These are phyloP conservation scores for Gopherus evgoodei DNA, from an alignment of 2,113 vertebrate genomes.

Conservation along the genomic window DNA sequence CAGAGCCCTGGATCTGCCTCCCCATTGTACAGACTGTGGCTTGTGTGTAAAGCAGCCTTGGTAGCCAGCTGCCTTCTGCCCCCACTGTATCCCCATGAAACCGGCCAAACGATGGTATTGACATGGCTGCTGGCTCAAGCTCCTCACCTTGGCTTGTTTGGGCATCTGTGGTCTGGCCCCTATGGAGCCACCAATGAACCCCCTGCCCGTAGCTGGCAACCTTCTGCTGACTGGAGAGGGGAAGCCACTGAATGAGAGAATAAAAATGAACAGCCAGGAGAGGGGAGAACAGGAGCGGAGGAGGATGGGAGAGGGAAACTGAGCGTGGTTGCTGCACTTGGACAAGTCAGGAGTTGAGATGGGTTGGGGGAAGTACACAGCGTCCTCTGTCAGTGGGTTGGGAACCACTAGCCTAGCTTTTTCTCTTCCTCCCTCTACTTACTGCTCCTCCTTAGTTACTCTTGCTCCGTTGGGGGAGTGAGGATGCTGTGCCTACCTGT, in stretches of 20 bases:
- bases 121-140: neutral
- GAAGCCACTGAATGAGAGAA: neutral
- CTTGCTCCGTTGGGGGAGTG: neutral
- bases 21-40: neutral
- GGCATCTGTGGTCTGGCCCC: neutral
- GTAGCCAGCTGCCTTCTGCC: neutral
- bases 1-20: neutral
- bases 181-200: too few relatives aligned
- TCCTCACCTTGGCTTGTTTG: neutral
- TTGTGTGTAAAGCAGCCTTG: neutral
- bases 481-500: neutral
- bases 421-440: neutral
- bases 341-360: neutral
- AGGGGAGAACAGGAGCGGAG: neutral
- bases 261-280: neutral
- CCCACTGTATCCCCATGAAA: neutral
- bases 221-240: neutral
- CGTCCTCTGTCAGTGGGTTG: neutral
- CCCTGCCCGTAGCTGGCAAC: neutral
- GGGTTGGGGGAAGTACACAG: neutral
- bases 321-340: neutral
- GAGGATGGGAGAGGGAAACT: neutral
- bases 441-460: neutral
- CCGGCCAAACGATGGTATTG: neutral
- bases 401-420: neutral